Evolutionary conservation across 2,888 invertebrate species (phyloP), one percentile per base, ranked within the genome.

Genomic region (Drosophila anomalipes): DNA sequence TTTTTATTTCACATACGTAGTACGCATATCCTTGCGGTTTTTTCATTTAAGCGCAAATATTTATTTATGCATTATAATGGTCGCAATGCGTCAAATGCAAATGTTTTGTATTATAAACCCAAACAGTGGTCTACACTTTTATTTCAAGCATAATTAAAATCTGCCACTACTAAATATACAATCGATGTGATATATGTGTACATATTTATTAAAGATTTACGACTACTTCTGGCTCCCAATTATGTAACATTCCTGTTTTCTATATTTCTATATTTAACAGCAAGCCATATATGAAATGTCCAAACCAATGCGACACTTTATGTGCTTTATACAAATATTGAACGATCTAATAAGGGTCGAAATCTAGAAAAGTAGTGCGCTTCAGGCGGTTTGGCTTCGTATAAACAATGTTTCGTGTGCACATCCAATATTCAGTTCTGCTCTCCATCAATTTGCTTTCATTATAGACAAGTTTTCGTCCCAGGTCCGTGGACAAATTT

Each of bases 71-170:
- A 72, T 65, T 70, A 67, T 75, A 75, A 66, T 68, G 64, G 66
- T 62, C 65, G 76, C 57, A 57, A 26, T 39, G 30, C 47, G 64
- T 79, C 82, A 74, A 70, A 69, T 64, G 72, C 86, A 77, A 65
- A 65, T 70, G 68, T 71, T 83, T 58, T 80, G 16, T 9, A 22
- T 16, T 73, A 44, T 64, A 69, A 70, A 58, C 39, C 12, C 26
- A 57, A 62, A 79, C 62, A 72, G 75, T 58, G 73, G 70, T 60
- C 26, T 53, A 35, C 65, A 66, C 79, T 72, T 88, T 88, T 81
- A 74, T 83, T 75, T 74, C 53, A 58, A 57, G 71, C 70, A 88
- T 86, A 81, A 90, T 90, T 88, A 81, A 86, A 86, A 74, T 57
- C 52, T 26, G 37, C 63, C 52, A 67, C 37, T 58, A 44, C 67